Percentiles rank a stretch among this genome's conserved stretches.
Evolutionary conservation across 2,888 invertebrate genomes (phyloP).

Genomic region (Hybos culiciformis): DNA sequence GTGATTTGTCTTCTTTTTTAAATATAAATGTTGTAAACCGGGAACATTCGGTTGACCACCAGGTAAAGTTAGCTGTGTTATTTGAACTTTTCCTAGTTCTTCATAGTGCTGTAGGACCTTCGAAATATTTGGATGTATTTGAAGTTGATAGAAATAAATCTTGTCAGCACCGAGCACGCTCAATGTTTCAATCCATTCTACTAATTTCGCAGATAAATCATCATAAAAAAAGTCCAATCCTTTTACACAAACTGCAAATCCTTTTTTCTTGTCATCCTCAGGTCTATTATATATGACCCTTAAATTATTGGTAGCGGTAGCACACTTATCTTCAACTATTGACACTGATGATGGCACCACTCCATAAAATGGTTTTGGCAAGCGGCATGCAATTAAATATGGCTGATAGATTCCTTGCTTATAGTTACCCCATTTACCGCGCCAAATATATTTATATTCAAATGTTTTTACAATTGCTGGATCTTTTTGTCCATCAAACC

Average conservation of each 20-base stretch:
- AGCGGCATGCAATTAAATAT: slow-evolving; percentile 75
- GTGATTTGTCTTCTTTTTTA: slow-evolving; percentile 82
- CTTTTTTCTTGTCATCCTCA: slow-evolving; percentile 45
- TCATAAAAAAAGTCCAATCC: slow-evolving; percentile 87
- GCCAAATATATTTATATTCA: slow-evolving; percentile 91
- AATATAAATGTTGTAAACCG: slow-evolving; percentile 75
- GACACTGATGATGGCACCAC: slow-evolving; percentile 75
- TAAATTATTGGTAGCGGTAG: slow-evolving; percentile 72
- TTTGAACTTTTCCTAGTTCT: slow-evolving; percentile 51
- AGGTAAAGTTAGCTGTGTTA: slow-evolving; percentile 70
- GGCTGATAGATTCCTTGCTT: slow-evolving; percentile 84
- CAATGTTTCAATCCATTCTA: slow-evolving; percentile 89
- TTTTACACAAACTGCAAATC: slow-evolving; percentile 87
- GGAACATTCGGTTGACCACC: slow-evolving; percentile 85
- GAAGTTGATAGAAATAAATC: slow-evolving; percentile 79
- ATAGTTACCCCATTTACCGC: slow-evolving; percentile 88
- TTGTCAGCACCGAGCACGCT: slow-evolving; percentile 79
- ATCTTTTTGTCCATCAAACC: slow-evolving; percentile 74
- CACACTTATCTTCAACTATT: slow-evolving; percentile 71
- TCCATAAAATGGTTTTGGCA: slow-evolving; percentile 59
- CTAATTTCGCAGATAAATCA: slow-evolving; percentile 74
- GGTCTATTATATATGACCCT: slow-evolving; percentile 70
- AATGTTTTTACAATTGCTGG: slow-evolving; percentile 68
- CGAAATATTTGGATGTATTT: slow-evolving; percentile 83
- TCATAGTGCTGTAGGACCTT: slow-evolving; percentile 58